A percentile compares a stretch with the other conserved stretches of the same genome.
Conservation (phyloP, 2,113 vertebrate species). For the Pimephales promelas region DNA sequence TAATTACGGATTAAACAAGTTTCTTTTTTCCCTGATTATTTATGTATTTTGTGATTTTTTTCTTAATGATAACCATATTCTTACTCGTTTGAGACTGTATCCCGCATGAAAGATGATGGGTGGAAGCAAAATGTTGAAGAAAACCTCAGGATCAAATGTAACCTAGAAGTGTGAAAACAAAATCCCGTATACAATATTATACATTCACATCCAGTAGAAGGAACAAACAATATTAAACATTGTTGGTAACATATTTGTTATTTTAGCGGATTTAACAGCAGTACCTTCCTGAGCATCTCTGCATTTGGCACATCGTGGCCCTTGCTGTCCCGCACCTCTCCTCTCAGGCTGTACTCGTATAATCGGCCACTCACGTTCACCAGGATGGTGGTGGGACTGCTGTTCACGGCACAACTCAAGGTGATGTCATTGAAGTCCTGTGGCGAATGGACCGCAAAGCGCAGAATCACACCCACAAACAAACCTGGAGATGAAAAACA, state of each 20-base stretch:
- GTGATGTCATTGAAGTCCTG: conserved; percentile 84
- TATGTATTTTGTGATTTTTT: background rate
- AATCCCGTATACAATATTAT: background rate
- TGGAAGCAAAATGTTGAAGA: conserved; percentile 98
- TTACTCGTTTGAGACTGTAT: conserved; percentile 96
- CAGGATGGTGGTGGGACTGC: conserved; percentile 87
- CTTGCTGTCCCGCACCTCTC: conserved; percentile 86
- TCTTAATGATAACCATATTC: conserved; percentile 35
- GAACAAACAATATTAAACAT: background rate
- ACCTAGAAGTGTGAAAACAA: conserved; percentile 74
- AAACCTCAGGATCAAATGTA: conserved; percentile 97
- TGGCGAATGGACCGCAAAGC: conserved; percentile 90
- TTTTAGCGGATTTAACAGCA: background rate
- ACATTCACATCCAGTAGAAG: background rate
- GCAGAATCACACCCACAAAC: conserved; percentile 89
- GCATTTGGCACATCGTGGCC: conserved; percentile 89
- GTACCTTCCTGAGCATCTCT: conserved; percentile 95
- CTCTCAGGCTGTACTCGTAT: conserved; percentile 94
- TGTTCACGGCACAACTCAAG: conserved; percentile 86
- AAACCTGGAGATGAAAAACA: conserved; percentile 76
- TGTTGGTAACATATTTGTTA: background rate
- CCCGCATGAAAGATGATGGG: conserved; percentile 99
- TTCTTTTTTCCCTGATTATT: background rate
- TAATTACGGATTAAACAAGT: too few relatives aligned
- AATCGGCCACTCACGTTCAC: conserved; percentile 93